Conservation (phyloP, 2,888 invertebrate species). For the Timema podura region DNA sequence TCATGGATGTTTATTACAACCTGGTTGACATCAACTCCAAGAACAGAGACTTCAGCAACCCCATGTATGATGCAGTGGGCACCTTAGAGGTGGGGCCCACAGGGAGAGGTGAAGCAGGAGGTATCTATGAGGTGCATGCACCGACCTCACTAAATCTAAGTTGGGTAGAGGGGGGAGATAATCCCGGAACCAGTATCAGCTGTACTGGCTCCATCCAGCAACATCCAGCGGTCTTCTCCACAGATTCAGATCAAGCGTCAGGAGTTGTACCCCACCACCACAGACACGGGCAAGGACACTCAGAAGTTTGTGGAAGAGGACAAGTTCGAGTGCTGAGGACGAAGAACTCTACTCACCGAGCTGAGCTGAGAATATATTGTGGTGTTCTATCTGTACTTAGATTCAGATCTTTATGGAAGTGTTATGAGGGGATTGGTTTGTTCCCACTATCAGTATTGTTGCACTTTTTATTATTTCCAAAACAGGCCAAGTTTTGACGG, state of each 20-base stretch:
- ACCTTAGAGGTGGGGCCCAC: constrained; percentile 32
- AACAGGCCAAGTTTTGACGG: not conserved
- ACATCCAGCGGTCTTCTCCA: constrained; percentile 73
- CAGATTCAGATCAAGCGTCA: constrained; percentile 69
- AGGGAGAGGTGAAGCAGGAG: constrained; percentile 38
- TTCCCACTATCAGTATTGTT: not conserved
- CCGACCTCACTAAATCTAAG: constrained; percentile 64
- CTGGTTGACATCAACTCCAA: constrained; percentile 73
- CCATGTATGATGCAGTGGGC: constrained; percentile 86
- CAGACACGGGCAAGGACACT: constrained; percentile 88
- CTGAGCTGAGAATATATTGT: constrained; percentile 9
- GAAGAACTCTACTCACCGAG: not conserved
- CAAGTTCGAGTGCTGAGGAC: constrained; percentile 53
- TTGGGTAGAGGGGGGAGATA: constrained; percentile 36
- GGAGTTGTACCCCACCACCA: constrained; percentile 74
- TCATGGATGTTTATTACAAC: constrained; percentile 73
- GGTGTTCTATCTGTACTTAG: not conserved
- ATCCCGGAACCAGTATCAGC: constrained; percentile 60
- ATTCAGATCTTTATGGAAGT: constrained; percentile 13
- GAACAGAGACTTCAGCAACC: constrained; percentile 92
- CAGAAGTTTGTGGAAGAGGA: constrained; percentile 87
- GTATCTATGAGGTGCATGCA: constrained; percentile 80
- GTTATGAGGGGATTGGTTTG: not conserved
- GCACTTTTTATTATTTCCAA: constrained; percentile 7
- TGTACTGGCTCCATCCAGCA: constrained; percentile 73